Evolutionary conservation across 2,113 vertebrate genomes (phyloP).

Genomic region (Silurus asotus): DNA sequence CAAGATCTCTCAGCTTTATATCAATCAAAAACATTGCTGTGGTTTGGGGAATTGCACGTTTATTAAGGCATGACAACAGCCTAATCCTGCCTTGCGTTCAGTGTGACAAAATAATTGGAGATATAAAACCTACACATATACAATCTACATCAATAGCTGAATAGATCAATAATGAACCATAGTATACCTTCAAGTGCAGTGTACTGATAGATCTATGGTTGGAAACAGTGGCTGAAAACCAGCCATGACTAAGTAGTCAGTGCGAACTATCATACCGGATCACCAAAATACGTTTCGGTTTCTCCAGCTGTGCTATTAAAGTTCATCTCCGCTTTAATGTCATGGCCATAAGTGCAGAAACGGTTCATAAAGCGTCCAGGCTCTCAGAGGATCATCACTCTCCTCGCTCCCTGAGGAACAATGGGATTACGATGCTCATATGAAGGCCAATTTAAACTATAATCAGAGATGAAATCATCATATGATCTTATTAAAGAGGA

Average conservation of each 20-base stretch:
- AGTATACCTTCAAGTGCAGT: not conserved
- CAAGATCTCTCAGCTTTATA: not conserved
- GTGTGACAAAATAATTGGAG: constrained; percentile 7
- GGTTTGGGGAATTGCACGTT: not conserved
- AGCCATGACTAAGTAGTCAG: not conserved
- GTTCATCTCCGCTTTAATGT: constrained; percentile 37
- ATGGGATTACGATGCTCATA: constrained; percentile 59
- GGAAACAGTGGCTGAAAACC: not conserved
- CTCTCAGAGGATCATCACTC: constrained; percentile 36
- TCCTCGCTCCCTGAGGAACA: constrained; percentile 48
- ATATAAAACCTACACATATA: not conserved
- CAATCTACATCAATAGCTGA: not conserved
- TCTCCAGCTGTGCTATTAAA: constrained; percentile 18
- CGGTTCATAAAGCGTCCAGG: not conserved
- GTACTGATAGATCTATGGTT: not conserved
- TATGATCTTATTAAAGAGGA: constrained; percentile 74
- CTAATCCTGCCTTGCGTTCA: not conserved
- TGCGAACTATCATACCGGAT: constrained; percentile 2
- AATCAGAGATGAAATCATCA: constrained; percentile 68
- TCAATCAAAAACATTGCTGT: constrained; percentile 4
- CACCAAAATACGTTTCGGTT: not conserved
- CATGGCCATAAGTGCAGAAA: not conserved
- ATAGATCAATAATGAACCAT: not conserved
- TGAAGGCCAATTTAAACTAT: constrained; percentile 71
- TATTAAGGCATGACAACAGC: not conserved